Percentiles rank a stretch among this genome's conserved stretches.
These are phyloP conservation scores for Hylaeus volcanicus DNA, from an alignment of 1,140 invertebrate species.

Conservation along the genomic window DNA sequence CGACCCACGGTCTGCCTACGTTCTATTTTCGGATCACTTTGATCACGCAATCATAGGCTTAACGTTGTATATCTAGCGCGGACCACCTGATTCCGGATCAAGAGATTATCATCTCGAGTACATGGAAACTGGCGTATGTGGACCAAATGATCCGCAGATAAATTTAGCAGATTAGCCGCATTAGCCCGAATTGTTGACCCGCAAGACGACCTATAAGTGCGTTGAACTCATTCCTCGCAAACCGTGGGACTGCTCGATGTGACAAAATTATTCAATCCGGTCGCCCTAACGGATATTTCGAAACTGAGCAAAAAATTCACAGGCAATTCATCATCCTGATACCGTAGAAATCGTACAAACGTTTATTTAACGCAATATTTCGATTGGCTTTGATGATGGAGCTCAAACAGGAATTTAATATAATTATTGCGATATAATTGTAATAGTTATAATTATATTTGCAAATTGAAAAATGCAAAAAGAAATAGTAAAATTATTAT, in stretches of 20 bases:
- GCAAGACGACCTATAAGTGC: slow-evolving; percentile 25
- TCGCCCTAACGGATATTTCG: not conserved
- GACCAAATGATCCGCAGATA: slow-evolving; percentile 58
- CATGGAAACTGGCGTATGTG: slow-evolving; percentile 39
- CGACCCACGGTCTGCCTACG: not conserved
- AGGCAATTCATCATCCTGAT: no score
- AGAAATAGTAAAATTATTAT: no score
- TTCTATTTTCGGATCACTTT: not conserved
- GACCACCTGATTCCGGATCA: slow-evolving; percentile 51
- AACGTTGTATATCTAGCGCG: slow-evolving; percentile 22
- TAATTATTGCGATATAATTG: no score
- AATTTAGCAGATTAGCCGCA: slow-evolving; percentile 62
- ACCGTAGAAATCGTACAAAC: no score
- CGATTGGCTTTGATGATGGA: no score
- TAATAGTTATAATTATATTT: no score
- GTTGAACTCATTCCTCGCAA: slow-evolving; percentile 47
- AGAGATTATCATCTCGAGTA: slow-evolving; percentile 53
- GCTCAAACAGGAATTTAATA: no score
- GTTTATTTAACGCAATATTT: no score
- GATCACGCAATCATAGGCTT: slow-evolving; percentile 18
- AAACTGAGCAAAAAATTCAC: not conserved
- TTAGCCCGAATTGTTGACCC: slow-evolving; percentile 57
- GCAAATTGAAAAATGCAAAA: no score
- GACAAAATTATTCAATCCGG: slow-evolving; percentile 11
- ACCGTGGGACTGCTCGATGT: slow-evolving; percentile 20